These are phyloP conservation scores for Hydrotaea cyrtoneurina DNA, from an alignment of 2,888 invertebrate species.

Conservation along the genomic window DNA sequence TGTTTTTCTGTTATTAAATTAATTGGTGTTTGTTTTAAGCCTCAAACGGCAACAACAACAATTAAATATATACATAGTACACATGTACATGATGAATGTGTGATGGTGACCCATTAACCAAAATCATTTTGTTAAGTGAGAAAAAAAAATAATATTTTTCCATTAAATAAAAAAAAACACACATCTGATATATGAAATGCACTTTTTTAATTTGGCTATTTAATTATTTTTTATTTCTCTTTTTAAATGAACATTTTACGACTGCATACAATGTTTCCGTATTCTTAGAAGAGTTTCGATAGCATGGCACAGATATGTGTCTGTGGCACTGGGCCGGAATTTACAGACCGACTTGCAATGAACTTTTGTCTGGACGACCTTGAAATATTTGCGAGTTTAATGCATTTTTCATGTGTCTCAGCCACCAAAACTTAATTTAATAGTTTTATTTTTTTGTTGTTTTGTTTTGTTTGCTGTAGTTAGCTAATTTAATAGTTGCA, in stretches of 20 bases:
- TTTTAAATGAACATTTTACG: background rate
- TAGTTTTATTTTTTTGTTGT: too few species aligned
- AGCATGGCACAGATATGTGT: background rate
- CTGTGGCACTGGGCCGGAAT: background rate
- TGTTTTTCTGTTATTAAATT: background rate
- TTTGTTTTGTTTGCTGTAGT: too few species aligned
- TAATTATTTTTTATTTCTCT: background rate
- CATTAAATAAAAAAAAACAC: background rate
- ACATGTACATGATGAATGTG: background rate
- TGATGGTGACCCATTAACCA: constrained; percentile 27
- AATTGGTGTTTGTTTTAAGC: background rate
- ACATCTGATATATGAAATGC: background rate
- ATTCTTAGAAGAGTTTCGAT: background rate
- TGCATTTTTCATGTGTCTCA: background rate
- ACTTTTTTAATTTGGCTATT: constrained; percentile 1
- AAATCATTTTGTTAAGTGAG: constrained; percentile 2
- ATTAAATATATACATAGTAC: too few species aligned
- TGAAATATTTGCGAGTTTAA: background rate
- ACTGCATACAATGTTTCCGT: constrained; percentile 1
- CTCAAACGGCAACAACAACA: background rate
- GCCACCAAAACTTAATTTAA: too few species aligned
- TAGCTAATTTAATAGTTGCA: too few species aligned
- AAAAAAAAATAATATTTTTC: background rate
- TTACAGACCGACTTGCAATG: background rate
- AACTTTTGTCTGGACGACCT: background rate